Evolutionary conservation across 2,797 vertebrate species (phyloP).

Genomic region (Gastrophryne carolinensis): DNA sequence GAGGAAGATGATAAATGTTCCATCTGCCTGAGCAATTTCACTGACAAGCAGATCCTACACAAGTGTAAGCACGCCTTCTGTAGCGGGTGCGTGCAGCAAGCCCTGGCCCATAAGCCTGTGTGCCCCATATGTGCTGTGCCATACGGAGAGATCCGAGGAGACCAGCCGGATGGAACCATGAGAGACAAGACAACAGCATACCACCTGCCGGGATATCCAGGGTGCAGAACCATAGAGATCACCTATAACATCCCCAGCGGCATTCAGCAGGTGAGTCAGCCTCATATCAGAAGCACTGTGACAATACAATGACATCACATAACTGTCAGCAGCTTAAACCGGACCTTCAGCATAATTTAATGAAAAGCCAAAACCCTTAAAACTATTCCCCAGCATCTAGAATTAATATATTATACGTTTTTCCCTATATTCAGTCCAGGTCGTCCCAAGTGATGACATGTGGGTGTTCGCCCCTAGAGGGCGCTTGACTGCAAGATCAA

Average conservation of each 20-base stretch:
- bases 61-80: neutral
- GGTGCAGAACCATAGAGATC: neutral
- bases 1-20: neutral
- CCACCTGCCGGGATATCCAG: neutral
- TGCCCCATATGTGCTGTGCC: neutral
- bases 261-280: neutral
- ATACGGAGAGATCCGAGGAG: neutral
- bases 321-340: too few species aligned
- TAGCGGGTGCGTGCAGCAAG: neutral
- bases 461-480: too few species aligned
- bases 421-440: too few species aligned
- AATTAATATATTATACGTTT: too few species aligned
- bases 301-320: too few species aligned
- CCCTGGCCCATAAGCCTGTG: neutral
- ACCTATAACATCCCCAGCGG: neutral
- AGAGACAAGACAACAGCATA: fast-evolving
- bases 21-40: neutral
- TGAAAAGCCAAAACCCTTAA: too few species aligned
- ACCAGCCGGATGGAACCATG: neutral
- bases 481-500: too few species aligned
- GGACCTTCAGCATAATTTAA: too few species aligned
- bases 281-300: too few species aligned
- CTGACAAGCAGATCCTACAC: neutral
- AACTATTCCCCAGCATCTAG: too few species aligned
- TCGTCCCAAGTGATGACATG: too few species aligned